Conservation (phyloP, 2,797 vertebrate species). For the Ctenosaura bakeri region DNA sequence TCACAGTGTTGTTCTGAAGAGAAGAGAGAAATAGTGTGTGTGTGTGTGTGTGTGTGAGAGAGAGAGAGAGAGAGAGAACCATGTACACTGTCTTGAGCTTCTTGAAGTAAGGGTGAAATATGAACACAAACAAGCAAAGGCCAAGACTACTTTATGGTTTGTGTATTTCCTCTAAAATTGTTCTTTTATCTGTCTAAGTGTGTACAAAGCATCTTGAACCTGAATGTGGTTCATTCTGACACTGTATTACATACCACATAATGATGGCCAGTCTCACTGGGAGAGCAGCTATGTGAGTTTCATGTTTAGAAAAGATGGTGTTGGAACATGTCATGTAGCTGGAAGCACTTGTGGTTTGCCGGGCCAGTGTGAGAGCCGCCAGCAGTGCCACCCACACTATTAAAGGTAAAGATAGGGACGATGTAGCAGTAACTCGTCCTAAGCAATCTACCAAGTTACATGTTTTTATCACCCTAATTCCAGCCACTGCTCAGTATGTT, state of each 20-base stretch:
- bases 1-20: no score
- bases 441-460: constrained; percentile 43
- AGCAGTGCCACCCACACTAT: neutral
- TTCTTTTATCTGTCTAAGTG: neutral
- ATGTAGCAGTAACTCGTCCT: constrained; percentile 25
- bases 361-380: no score
- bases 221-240: neutral
- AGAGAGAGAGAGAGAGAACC: neutral
- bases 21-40: no score
- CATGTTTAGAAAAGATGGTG: neutral
- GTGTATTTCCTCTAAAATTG: neutral
- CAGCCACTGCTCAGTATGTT: neutral
- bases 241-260: neutral
- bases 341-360: neutral
- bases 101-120: neutral
- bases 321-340: neutral
- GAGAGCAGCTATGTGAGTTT: neutral
- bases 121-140: neutral
- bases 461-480: neutral
- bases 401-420: neutral
- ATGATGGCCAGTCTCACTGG: neutral
- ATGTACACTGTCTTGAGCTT: neutral
- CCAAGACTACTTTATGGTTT: neutral
- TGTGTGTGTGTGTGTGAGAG: no score
- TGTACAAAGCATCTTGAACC: neutral